Percentiles rank a stretch among this genome's conserved stretches.
Evolutionary conservation across 2,113 vertebrate genomes (phyloP).

Genomic region (Anolis sagrei): DNA sequence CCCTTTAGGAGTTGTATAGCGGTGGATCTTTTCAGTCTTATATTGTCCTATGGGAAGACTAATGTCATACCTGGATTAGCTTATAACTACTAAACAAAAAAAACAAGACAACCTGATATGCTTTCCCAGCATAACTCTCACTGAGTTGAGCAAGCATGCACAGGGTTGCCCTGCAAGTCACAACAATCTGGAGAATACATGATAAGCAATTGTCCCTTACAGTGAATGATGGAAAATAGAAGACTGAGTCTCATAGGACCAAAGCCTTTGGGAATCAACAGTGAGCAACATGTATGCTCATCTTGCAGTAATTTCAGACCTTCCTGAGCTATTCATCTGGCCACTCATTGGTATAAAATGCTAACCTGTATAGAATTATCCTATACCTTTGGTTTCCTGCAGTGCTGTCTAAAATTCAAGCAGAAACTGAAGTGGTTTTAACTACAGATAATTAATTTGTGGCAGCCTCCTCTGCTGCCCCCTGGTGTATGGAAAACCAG

Average conservation of each 20-base stretch:
- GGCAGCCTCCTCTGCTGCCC: not conserved
- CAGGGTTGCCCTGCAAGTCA: not conserved
- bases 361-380: not conserved
- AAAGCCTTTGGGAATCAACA: not conserved
- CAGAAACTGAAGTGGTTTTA: not conserved
- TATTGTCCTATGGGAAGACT: not conserved
- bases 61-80: not conserved
- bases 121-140: not conserved
- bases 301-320: not conserved
- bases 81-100: not conserved
- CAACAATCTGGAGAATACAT: not conserved
- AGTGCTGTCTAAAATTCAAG: not conserved
- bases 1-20: not conserved
- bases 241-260: not conserved
- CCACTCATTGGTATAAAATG: not conserved
- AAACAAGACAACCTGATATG: not conserved
- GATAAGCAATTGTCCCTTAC: not conserved
- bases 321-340: not conserved
- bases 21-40: not conserved
- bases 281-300: not conserved
- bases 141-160: not conserved
- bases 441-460: not conserved
- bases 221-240: not conserved
- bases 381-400: not conserved
- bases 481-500: not conserved